Evolutionary conservation across 2,113 vertebrate genomes (phyloP).

Genomic region (Callaeas wilsoni): DNA sequence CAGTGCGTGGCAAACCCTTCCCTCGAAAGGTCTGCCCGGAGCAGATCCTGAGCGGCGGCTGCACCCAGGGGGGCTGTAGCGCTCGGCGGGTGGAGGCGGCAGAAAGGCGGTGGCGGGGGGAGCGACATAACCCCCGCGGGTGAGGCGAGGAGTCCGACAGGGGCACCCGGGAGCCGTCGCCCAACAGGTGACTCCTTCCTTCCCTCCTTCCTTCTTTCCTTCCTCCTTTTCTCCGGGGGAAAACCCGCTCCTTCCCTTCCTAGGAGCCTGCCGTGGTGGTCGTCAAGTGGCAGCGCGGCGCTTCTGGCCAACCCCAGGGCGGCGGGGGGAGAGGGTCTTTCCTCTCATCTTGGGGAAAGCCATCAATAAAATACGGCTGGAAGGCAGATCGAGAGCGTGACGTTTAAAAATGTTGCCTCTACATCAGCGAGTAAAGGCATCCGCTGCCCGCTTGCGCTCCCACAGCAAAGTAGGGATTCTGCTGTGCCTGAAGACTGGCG

Average conservation of each 20-base stretch:
- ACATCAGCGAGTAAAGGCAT: conserved; percentile 29
- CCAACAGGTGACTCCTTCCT: conserved; percentile 75
- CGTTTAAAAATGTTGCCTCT: conserved; percentile 42
- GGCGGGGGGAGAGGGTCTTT: conserved; percentile 2
- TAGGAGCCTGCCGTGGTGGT: conserved; percentile 63
- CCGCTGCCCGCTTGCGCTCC: background rate
- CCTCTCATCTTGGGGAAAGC: conserved; percentile 50
- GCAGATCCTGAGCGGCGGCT: background rate
- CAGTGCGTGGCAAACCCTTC: background rate
- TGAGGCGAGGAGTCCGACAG: conserved; percentile 53
- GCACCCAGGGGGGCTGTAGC: background rate
- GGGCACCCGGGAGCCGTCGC: conserved; percentile 53
- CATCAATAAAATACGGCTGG: conserved; percentile 50
- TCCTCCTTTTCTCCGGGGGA: background rate
- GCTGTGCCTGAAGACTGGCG: background rate
- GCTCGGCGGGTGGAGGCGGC: background rate
- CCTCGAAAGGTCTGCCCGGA: background rate
- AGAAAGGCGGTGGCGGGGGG: background rate
- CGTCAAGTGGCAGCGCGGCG: conserved; percentile 68
- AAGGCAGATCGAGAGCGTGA: conserved; percentile 44
- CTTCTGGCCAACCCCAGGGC: conserved; percentile 57
- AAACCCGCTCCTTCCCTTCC: conserved; percentile 10
- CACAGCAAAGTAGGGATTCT: background rate
- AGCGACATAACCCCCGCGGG: background rate
- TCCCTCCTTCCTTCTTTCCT: background rate